phyloP scores from a whole-genome alignment of 1,140 invertebrate genomes.

The Trachymyrmex cornetzi region DNA sequence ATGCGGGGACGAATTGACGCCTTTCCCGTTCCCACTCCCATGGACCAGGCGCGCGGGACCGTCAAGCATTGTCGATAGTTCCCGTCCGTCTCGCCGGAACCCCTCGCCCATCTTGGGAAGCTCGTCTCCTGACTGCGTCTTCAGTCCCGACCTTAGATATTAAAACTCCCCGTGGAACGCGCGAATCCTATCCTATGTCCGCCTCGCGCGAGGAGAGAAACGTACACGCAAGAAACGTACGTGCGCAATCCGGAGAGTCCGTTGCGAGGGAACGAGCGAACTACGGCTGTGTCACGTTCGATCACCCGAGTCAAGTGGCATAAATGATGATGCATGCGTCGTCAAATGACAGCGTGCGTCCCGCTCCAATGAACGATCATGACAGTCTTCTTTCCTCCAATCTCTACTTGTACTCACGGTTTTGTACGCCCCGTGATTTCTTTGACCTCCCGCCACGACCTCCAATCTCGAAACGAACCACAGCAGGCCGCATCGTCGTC shows the following conservation, averaged over 20 bases:
- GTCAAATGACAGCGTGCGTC: constrained; percentile 72
- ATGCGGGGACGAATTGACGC: constrained; percentile 58
- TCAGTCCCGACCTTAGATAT: constrained; percentile 56
- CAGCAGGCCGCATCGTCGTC: constrained; percentile 65
- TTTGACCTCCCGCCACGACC: constrained; percentile 73
- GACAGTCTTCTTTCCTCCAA: constrained; percentile 7
- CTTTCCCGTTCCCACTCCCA: constrained; percentile 69
- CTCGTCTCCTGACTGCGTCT: neutral
- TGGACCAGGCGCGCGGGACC: neutral
- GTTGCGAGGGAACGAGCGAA: constrained; percentile 52
- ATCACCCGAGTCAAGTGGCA: constrained; percentile 75
- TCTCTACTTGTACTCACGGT: neutral
- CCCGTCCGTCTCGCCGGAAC: neutral
- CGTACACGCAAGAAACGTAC: neutral
- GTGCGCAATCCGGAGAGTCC: constrained; percentile 27
- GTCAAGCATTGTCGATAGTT: constrained; percentile 17
- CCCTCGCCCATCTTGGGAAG: constrained; percentile 20
- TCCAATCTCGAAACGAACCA: constrained; percentile 69
- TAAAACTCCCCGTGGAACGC: constrained; percentile 71
- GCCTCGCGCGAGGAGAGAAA: neutral
- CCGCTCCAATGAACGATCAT: constrained; percentile 62
- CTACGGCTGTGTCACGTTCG: constrained; percentile 71
- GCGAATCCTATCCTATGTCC: neutral
- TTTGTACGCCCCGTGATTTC: constrained; percentile 55
- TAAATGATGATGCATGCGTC: constrained; percentile 77